Conservation (phyloP, 2,113 vertebrate genomes). For the Myiozetetes cayanensis region DNA sequence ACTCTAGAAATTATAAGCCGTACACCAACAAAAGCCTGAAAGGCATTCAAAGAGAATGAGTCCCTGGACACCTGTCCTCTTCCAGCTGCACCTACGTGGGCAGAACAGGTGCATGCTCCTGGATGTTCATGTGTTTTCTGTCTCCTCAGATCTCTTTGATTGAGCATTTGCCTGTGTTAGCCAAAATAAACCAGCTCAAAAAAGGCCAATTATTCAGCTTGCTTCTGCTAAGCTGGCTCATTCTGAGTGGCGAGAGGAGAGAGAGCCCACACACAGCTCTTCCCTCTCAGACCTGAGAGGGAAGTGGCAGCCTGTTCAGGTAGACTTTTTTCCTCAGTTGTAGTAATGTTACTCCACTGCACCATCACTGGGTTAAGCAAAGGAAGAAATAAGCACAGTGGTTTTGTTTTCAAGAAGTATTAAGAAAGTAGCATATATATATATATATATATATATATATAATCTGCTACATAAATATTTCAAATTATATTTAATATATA, state of each 20-base stretch:
- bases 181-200: constrained; percentile 5
- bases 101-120: neutral
- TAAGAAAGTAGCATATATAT: neutral
- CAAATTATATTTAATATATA: neutral
- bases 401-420: neutral
- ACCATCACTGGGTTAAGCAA: neutral
- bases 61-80: neutral
- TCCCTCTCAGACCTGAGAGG: neutral
- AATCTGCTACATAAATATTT: neutral
- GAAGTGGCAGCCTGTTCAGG: neutral
- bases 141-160: neutral
- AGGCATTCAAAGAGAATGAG: neutral
- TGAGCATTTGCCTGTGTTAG: neutral
- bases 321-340: neutral
- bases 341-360: neutral
- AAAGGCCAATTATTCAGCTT: neutral
- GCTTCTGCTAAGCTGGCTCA: neutral
- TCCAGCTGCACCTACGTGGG: neutral
- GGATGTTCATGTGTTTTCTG: neutral
- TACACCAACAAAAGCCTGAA: neutral
- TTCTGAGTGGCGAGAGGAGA: neutral
- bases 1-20: neutral
- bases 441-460: neutral
- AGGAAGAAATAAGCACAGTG: neutral
- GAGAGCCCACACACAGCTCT: neutral